Base-by-base conservation (phyloP, 2,888 invertebrate genomes). In the Tupiocoris notatus region DNA sequence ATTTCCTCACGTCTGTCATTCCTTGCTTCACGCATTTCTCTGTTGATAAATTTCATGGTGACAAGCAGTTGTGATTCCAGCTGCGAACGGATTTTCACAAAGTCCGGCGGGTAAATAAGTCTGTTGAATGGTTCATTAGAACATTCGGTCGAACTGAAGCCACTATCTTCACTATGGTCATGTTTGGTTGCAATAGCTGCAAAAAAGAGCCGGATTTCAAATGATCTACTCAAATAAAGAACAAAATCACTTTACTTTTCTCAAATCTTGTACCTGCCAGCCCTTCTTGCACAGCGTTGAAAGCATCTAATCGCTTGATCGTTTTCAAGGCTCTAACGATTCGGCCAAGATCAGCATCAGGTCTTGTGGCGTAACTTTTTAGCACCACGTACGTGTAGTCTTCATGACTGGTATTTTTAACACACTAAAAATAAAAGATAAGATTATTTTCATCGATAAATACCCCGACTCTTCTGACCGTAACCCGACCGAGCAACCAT, bases 301-400 rank as follows among this genome's bases (percentile, higher is more conserved):
- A 65, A 7, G 75, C 75, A 57, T 75, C 75, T 24, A 65, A 2
- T n/a, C 75, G 18, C 21, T 65, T 22, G n/a, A 65, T 58, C 17
- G 17, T 75, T 24, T 65, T 64, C 24, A 75, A 3, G 21, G 22
- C 65, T n/a, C 21, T 54, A 57, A 75, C 25, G n/a, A 75, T n/a
- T 23, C 22, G 7, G 57, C 65, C 64, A 24, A 75, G 23, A 25
- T 20, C 25, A 6, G 75, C 75, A 18, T 75, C 65, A 2, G 57
- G 17, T 65, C 56, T 64, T 1, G 58, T 18, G 9, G 75, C 64
- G 58, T 65, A 75, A 24, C 65, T 75, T 56, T 65, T 75, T n/a
- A 75, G 58, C 16, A 75, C 39, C 65, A 75, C 2, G 6, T 65
- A 20, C 18, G 75, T 75, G 24, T 18, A 56, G 24, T 64, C 64